Evolutionary conservation across 1,140 invertebrate genomes (phyloP), one percentile per base, ranked within the genome.

Genomic region (Euschistus heros): DNA sequence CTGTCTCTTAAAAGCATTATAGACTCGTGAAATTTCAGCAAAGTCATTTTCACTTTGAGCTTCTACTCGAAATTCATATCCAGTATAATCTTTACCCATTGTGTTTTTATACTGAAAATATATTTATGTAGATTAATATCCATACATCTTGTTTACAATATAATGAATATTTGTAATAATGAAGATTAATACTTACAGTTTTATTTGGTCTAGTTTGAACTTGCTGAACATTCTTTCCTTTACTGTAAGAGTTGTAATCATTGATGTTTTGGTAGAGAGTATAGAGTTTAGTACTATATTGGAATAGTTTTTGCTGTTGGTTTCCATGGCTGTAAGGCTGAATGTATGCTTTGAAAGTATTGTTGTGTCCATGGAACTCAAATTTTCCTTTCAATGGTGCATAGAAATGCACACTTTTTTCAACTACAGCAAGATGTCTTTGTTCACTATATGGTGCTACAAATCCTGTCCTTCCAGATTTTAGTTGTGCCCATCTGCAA

Each of bases 391-490:
- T 74, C 37, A 80, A 6, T 20, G 85, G 83, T 13, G 82, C 17
- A 67, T 81, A 71, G 0, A 81, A 0, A 66, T 85, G 81, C 0
- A 78, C 17, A 66, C 81, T 81, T 61, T 74, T 79, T 20, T 85
- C 80, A 2, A 81, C 71, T 66, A 84, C 85, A n/a, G 80, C 76
- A 27, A 78, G 71, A 64, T 83, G 82, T 7, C 79, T 74, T 55
- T 81, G 76, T 59, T 80, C 75, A 18, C 80, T 76, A 71, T 84
- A 80, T 1, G 84, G 83, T 59, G 82, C 77, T 6, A 85, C 71
- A 72, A 86, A 86, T 44, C 83, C 80, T 68, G 84, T 71, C 70
- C 77, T 80, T 33, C 79, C 79, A 67, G 82, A 78, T n/a, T 76
- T 66, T 64, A 81, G 81, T 37, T 37, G 33, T 6, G 33, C 33